Evolutionary conservation across 2,113 vertebrate species (phyloP).

Genomic region (Calonectris borealis): DNA sequence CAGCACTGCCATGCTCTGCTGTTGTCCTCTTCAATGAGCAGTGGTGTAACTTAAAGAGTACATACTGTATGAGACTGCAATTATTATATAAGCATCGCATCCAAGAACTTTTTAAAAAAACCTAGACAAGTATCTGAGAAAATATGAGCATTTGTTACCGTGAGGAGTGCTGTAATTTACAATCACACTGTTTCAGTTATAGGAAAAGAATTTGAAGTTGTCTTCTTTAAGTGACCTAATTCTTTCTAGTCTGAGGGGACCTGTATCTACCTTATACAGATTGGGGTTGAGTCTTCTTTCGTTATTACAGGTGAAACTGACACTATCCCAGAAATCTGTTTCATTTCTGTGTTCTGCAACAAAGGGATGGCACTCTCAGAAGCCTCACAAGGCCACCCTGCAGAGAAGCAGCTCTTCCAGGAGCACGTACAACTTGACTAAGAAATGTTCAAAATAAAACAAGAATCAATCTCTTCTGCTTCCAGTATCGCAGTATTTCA

Average conservation of each 20-base stretch:
- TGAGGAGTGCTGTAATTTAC: background rate
- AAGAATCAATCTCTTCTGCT: background rate
- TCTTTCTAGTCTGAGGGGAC: background rate
- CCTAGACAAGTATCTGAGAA: background rate
- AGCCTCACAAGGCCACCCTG: background rate
- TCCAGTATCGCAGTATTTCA: background rate
- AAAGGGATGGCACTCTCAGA: background rate
- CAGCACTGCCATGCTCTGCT: background rate
- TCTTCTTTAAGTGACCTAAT: background rate
- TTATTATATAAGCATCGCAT: background rate
- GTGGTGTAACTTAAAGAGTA: background rate
- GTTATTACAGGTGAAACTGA: background rate
- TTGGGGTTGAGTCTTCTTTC: background rate
- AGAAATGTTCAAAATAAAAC: background rate
- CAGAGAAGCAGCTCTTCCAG: background rate
- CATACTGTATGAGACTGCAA: background rate
- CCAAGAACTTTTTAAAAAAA: background rate
- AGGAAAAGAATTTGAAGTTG: background rate
- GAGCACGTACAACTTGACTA: background rate
- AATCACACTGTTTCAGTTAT: background rate
- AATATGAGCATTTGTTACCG: background rate
- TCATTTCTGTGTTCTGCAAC: background rate
- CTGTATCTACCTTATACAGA: background rate
- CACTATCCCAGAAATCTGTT: background rate
- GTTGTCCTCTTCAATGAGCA: background rate